Evolutionary conservation across 2,797 vertebrate species (phyloP), one percentile per base, ranked within the genome.

Genomic region (Lepus oiostolus): DNA sequence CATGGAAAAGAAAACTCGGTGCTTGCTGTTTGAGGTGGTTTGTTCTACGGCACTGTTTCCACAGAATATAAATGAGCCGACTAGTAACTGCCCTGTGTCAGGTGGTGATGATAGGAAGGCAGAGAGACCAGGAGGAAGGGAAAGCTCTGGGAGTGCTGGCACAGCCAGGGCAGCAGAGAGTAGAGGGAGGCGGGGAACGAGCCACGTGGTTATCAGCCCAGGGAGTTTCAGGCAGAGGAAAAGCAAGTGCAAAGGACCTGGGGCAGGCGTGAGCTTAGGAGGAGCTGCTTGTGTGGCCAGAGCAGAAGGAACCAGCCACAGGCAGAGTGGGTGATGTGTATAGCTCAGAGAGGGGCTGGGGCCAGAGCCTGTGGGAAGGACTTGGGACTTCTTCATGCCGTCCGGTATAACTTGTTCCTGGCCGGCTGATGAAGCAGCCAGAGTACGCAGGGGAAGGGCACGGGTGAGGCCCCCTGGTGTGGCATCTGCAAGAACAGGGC

Each of bases 11-110:
- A 70, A 79, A 77, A 90, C 30, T 4, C 62, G 54, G 7, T 19
- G 21, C 7, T 32, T 70, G 28, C 32, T n/a, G 16, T 71, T 75
- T 47, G 76, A 63, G 63, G 32, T 62, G 65, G 52, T 60, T 89
- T 92, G 92, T 91, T 94, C 88, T 32, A 17, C 79, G 30, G 83
- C 70, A 9, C 38, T 60, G 42, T 42, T 52, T 88, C 12, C n/a
- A n/a, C 16, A n/a, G 68, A 71, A 71, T 19, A 38, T 28, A 72
- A 91, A 26, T 67, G 32, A 81, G n/a, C 24, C 68, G 65, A 0
- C 11, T 4, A 14, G 52, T 32, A 75, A 75, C 74, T 21, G 32
- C 9, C 6, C 1, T 4, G 3, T 30, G 54, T 30, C 35, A 4
- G 47, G 67, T 8, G 84, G 67, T 12, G 60, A 75, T 4, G 47